Evolutionary conservation across 2,797 vertebrate genomes (phyloP), one percentile per base, ranked within the genome.

Genomic region (Sternarchorhynchus goeldii): DNA sequence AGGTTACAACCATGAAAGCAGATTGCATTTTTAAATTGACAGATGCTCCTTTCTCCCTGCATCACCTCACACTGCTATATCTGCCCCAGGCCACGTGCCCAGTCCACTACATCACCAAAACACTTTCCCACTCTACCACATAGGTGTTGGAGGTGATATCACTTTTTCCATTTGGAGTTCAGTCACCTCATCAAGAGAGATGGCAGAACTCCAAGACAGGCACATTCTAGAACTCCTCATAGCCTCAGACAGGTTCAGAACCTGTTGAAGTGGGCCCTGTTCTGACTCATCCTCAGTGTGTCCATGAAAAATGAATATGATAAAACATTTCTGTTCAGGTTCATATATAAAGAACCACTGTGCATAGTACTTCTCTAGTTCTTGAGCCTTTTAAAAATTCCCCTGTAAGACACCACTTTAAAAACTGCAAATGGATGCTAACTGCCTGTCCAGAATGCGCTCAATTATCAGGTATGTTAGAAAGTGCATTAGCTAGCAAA

Each of bases 1-100:
- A 84, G 67, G 75, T 78, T 76, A 80, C 56, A 72, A 62, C 57
- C 73, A 65, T 6, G n/a, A 25, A 76, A 74, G n/a, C 20, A 80
- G 78, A 80, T 85, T 81, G 71, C 41, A 45, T 79, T 81, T 76
- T 78, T 73, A 73, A 75, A 76, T 81, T 82, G 78, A 76, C 78
- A 50, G 64, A 63, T 32, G 71, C 73, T 77, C n/a, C 75, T 77
- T 75, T 79, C 64, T 66, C 70, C 41, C 45, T 7, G 16, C 16
- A 56, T 79, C 65, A 57, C 60, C 63, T 62, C 78, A 73, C 75
- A 82, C 59, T 34, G 68, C 41, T 55, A 41, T 55, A 53, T 77
- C 68, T 75, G 73, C 41, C 66, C 45, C 5, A 55, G 70, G 77
- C 21, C 39, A 76, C 75, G 70, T 77, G 50, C 58, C 36, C 71